Evolutionary conservation across 2,888 invertebrate genomes (phyloP), one percentile per base, ranked within the genome.

Genomic region (Octodonta nipae): DNA sequence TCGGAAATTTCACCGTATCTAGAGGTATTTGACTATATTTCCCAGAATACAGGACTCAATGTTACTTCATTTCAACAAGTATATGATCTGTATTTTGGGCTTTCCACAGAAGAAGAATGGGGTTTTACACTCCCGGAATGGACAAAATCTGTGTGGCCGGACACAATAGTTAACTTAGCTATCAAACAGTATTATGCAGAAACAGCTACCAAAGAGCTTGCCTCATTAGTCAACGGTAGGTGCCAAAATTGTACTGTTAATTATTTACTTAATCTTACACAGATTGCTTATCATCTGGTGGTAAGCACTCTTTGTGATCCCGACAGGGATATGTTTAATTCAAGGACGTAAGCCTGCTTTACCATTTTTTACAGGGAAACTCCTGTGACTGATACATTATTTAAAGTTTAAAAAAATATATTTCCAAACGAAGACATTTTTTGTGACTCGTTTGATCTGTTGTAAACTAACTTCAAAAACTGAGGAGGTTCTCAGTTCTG

Each of bases 71-170:
- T 71, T 1, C 67, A 68, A 25, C 72, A 73, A 45, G 64, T 74
- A 5, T 70, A 71, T 37, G 70, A 70, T 15, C 49, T 78, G 3
- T 75, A 71, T 43, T 66, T 70, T 31, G 75, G 75, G 0, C 50
- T 76, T 20, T 56, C 66, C 40, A 73, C 75, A 1, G 75, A 77
- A 62, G 71, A 73, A 31, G 55, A 55, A 22, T 47, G 53, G 43
- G 57, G 58, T 24, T 42, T 62, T 13, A 26, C 44, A 6, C 42
- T 66, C 10, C 66, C 66, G 1, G 34, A 42, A 10, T 67, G 66
- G 67, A 55, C 63, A 0, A 36, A 46, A 4, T 43, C 43, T 3
- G 52, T 65, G 4, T 58, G 49, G 47, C 57, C 58, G 2, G 26
- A 50, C 35, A 52, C 58, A 12, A 45, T 56, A 5, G 46, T 52